phyloP scores from a whole-genome alignment of 2,113 vertebrate species.

The Semicossyphus pulcher region DNA sequence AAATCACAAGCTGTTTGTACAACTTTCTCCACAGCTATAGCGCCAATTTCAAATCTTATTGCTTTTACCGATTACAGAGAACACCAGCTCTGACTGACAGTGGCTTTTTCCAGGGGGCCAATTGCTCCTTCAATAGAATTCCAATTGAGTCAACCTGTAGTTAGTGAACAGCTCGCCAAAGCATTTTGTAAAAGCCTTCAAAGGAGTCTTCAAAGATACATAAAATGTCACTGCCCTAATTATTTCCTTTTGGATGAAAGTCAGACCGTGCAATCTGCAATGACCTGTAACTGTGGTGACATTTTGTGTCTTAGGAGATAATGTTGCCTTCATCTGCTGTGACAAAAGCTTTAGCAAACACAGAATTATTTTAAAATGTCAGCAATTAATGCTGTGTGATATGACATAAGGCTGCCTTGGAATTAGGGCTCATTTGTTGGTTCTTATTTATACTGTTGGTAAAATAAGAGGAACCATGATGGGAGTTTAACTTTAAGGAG shows the following conservation, averaged over 20 bases:
- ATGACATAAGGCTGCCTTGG: background rate
- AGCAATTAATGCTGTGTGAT: conserved; percentile 27
- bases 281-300: conserved; percentile 28
- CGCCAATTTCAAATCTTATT: too few species aligned
- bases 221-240: conserved; percentile 39
- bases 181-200: background rate
- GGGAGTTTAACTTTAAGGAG: too few species aligned
- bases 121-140: too few species aligned
- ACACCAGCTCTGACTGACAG: too few species aligned
- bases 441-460: background rate
- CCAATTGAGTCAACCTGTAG: background rate
- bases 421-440: background rate
- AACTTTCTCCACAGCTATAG: too few species aligned
- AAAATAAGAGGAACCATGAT: too few species aligned
- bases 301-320: conserved; percentile 41
- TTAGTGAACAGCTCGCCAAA: background rate
- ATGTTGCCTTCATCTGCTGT: conserved; percentile 10
- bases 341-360: conserved; percentile 7
- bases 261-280: conserved; percentile 4
- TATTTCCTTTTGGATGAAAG: conserved; percentile 34
- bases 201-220: conserved; percentile 7
- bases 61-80: too few species aligned
- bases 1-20: too few species aligned
- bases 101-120: too few species aligned
- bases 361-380: conserved; percentile 19